phyloP scores from a whole-genome alignment of 1,140 invertebrate genomes.

The Temnothorax curvispinosus region DNA sequence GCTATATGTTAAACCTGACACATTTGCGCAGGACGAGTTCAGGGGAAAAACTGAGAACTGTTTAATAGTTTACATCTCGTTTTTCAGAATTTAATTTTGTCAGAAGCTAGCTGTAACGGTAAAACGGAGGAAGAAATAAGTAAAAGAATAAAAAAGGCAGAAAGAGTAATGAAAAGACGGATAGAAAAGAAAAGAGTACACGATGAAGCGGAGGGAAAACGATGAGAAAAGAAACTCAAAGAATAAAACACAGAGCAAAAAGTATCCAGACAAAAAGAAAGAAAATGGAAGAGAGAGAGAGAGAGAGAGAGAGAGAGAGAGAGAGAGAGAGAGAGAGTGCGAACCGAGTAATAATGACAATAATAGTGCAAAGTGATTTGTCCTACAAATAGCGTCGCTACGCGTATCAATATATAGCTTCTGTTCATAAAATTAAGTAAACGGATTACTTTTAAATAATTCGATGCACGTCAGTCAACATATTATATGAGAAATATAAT shows the following conservation, averaged over 20 bases:
- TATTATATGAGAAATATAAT: neutral
- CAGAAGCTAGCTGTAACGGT: slow-evolving; percentile 68
- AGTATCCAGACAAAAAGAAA: slow-evolving; percentile 6
- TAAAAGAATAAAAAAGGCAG: neutral
- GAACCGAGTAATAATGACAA: slow-evolving; percentile 78
- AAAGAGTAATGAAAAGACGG: neutral
- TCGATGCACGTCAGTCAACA: neutral
- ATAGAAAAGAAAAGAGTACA: neutral
- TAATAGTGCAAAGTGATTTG: slow-evolving; percentile 80
- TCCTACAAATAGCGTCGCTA: slow-evolving; percentile 61
- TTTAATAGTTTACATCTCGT: slow-evolving; percentile 71
- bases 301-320: neutral
- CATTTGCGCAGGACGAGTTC: slow-evolving; percentile 46
- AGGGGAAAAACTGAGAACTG: slow-evolving; percentile 55
- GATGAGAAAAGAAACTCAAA: neutral
- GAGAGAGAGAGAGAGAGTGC: slow-evolving; percentile 36
- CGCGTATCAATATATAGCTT: neutral
- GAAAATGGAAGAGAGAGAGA: neutral
- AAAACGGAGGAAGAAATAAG: neutral
- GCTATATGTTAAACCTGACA: slow-evolving; percentile 37
- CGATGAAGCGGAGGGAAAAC: neutral
- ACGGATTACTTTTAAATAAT: slow-evolving; percentile 5
- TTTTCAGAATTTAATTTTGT: slow-evolving; percentile 74
- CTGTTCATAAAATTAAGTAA: neutral
- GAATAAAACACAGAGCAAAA: slow-evolving; percentile 40